Evolutionary conservation across 2,888 invertebrate genomes (phyloP), one percentile per base, ranked within the genome.

Genomic region (Petrolisthes manimaculis): DNA sequence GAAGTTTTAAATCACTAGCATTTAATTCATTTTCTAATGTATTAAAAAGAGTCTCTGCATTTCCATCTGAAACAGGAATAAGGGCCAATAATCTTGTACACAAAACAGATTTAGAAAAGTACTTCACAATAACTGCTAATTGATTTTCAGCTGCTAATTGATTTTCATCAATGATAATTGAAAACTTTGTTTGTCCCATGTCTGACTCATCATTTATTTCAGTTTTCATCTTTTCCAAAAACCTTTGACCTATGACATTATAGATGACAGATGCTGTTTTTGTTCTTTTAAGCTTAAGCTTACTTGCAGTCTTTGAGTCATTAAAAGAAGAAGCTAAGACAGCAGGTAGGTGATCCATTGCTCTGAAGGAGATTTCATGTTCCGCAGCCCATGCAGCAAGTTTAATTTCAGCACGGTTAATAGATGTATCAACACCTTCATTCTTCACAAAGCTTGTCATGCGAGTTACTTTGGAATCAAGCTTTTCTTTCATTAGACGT

Each of bases 371-470:
- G 61, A 61, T 61, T 61, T 61, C 61, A 61, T 61, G 75, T 37
- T 75, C 75, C 9, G 75, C 75, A 75, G 12, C 37, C 24, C 21
- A 75, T 37, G 37, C 24, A 75, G 37, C 24, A 75, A 37, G 75
- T 37, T 75, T 75, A 37, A 75, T 75, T 24, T 37, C 75, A 75
- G 75, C 75, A 75, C 75, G 21, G 75, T 75, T 75, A 61, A 61
- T 61, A 9, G 18, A 12, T 18, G 75, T 75, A 75, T 75, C 75
- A 75, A 75, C 75, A 24, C 75, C 75, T 75, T 37, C 75, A 75
- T 75, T 75, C 37, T 75, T 75, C 75, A 75, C 75, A 75, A 75
- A 75, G 24, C 75, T 75, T 75, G 24, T 75, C 75, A 37, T 37
- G 75, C 1, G 75, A 75, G 75, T n/a, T 24, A 75, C 12, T 75